These are phyloP conservation scores for Gasterosteus nipponicus DNA, from an alignment of 2,113 vertebrate species.

Conservation along the genomic window DNA sequence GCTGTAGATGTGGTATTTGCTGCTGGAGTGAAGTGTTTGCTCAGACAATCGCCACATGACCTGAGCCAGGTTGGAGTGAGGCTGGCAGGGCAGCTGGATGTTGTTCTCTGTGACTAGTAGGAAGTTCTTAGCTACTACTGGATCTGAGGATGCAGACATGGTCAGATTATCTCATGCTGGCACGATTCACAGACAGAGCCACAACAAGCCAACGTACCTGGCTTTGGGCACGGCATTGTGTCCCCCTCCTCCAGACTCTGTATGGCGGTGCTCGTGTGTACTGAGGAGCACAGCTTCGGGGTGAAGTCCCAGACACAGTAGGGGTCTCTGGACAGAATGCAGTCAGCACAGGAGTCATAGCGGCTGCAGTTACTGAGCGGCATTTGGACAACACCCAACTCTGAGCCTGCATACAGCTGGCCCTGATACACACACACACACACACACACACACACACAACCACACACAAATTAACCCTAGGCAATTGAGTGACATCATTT, in stretches of 20 bases:
- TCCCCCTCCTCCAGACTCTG: slow-evolving; percentile 80
- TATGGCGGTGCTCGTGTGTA: slow-evolving; percentile 28
- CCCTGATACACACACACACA: slow-evolving; percentile 58
- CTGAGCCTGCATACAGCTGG: slow-evolving; percentile 78
- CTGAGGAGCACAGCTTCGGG: slow-evolving; percentile 43
- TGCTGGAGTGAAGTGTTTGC: slow-evolving; percentile 47
- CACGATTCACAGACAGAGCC: background rate
- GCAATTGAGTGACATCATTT: slow-evolving; percentile 10
- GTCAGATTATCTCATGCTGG: background rate
- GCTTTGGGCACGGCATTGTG: slow-evolving; percentile 71
- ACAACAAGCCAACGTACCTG: slow-evolving; percentile 53
- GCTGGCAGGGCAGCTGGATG: slow-evolving; percentile 65
- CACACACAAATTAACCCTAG: background rate
- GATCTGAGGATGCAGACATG: slow-evolving; percentile 58
- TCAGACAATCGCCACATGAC: slow-evolving; percentile 70
- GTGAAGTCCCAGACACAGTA: slow-evolving; percentile 79
- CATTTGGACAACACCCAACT: slow-evolving; percentile 76
- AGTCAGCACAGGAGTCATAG: slow-evolving; percentile 77
- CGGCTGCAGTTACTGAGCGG: slow-evolving; percentile 76
- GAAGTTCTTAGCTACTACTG: slow-evolving; percentile 34
- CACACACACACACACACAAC: background rate
- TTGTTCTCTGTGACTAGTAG: slow-evolving; percentile 70
- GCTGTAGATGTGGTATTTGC: slow-evolving; percentile 70
- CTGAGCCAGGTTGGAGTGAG: slow-evolving; percentile 78
- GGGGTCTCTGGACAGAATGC: slow-evolving; percentile 82